Evolutionary conservation across 2,113 vertebrate species (phyloP).

Genomic region (Dasyurus viverrinus): DNA sequence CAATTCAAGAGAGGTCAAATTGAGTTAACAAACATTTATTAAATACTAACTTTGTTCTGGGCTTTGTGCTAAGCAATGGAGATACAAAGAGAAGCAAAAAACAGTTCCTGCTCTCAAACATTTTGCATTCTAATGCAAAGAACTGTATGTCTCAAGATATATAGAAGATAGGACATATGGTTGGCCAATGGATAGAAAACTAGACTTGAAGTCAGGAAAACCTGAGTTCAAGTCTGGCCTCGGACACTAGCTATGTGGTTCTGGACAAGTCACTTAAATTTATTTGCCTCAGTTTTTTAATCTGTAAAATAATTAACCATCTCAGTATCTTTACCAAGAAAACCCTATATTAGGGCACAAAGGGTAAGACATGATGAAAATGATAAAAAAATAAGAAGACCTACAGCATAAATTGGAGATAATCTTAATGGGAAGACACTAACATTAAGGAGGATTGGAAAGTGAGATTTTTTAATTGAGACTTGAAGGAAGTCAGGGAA

Average conservation of each 20-base stretch:
- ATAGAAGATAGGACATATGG: too few relatives aligned
- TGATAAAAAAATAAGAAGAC: too few relatives aligned
- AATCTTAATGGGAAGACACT: background rate
- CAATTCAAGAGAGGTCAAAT: background rate
- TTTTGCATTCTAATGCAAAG: background rate
- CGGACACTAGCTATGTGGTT: too few relatives aligned
- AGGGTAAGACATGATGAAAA: too few relatives aligned
- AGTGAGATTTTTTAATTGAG: background rate
- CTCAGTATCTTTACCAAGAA: too few relatives aligned
- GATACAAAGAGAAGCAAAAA: background rate
- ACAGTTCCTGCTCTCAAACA: background rate
- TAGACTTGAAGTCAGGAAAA: too few relatives aligned
- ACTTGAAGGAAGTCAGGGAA: background rate
- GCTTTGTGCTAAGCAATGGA: background rate
- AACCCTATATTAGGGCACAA: too few relatives aligned
- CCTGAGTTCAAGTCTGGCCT: too few relatives aligned
- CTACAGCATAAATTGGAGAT: background rate
- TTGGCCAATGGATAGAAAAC: too few relatives aligned
- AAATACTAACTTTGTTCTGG: background rate
- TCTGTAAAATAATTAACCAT: too few relatives aligned
- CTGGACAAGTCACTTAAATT: too few relatives aligned
- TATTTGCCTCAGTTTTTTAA: too few relatives aligned
- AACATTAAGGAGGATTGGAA: background rate
- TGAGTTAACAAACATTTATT: background rate
- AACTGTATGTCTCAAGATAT: background rate